Conservation (phyloP, 2,888 invertebrate genomes). For the Metalampra italica region DNA sequence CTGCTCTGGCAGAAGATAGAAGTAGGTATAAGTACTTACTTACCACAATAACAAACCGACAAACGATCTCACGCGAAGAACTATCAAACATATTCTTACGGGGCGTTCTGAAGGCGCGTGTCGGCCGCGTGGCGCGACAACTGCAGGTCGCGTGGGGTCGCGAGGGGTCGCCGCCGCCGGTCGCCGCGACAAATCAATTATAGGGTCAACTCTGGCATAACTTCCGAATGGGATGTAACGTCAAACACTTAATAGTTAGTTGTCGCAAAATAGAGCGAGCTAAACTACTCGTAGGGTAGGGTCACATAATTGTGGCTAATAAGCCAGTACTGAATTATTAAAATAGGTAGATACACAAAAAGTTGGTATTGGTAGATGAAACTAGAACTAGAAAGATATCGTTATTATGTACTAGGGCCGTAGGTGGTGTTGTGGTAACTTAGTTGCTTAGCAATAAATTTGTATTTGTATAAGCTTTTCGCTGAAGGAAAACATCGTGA, state of each 20-base stretch:
- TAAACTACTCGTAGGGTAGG: neutral
- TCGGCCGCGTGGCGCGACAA: slow-evolving; percentile 34
- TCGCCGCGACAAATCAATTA: slow-evolving; percentile 74
- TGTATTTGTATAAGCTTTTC: too few relatives aligned
- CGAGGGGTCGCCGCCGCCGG: slow-evolving; percentile 6
- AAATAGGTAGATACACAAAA: too few relatives aligned
- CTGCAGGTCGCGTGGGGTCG: slow-evolving; percentile 23
- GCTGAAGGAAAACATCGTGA: too few relatives aligned
- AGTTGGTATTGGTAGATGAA: too few relatives aligned
- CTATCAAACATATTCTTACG: slow-evolving; percentile 35
- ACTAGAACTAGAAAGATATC: too few relatives aligned
- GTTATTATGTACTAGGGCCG: too few relatives aligned
- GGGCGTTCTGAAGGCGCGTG: slow-evolving; percentile 48
- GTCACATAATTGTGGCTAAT: too few relatives aligned
- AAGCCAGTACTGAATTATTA: too few relatives aligned
- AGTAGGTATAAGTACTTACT: too few relatives aligned
- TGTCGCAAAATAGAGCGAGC: slow-evolving; percentile 42
- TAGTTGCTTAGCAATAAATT: too few relatives aligned
- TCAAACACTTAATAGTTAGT: slow-evolving; percentile 53
- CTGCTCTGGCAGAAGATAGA: too few relatives aligned
- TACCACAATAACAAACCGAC: slow-evolving; percentile 20
- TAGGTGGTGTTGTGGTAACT: too few relatives aligned
- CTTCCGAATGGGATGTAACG: slow-evolving; percentile 67
- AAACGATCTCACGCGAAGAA: slow-evolving; percentile 51
- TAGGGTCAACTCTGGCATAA: slow-evolving; percentile 49